Percentiles rank a stretch among this genome's conserved stretches.
These are phyloP conservation scores for Nebria ingens DNA, from an alignment of 1,140 invertebrate genomes.

Conservation along the genomic window DNA sequence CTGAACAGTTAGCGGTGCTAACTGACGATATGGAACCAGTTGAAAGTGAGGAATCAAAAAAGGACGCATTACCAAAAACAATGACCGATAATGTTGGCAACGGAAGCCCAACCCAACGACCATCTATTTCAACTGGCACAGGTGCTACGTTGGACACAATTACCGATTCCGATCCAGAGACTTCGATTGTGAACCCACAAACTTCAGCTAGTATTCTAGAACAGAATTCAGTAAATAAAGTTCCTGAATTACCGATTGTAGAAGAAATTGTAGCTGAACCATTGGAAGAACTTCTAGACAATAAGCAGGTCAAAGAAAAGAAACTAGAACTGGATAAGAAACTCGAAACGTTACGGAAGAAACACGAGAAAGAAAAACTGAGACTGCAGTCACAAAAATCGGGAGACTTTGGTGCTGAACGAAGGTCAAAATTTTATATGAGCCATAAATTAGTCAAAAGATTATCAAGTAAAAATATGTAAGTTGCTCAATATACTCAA, in stretches of 20 bases:
- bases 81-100: constrained; percentile 59
- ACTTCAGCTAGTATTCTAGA: constrained; percentile 17
- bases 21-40: constrained; percentile 65
- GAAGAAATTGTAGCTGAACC: constrained; percentile 63
- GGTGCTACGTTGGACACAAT: not conserved
- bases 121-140: constrained; percentile 4
- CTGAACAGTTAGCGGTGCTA: constrained; percentile 80
- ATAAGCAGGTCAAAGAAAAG: constrained; percentile 74
- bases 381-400: constrained; percentile 48
- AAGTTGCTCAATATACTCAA: no score
- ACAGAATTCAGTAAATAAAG: constrained; percentile 17
- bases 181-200: constrained; percentile 12
- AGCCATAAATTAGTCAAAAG: constrained; percentile 65
- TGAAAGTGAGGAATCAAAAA: constrained; percentile 34
- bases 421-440: constrained; percentile 58
- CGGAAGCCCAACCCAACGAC: constrained; percentile 42
- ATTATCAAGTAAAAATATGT: constrained; percentile 74
- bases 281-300: constrained; percentile 67
- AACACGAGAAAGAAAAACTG: constrained; percentile 71
- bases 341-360: constrained; percentile 69
- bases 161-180: not conserved
- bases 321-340: constrained; percentile 77
- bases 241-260: constrained; percentile 25
- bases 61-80: constrained; percentile 55
- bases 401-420: constrained; percentile 47